phyloP scores from a whole-genome alignment of 2,113 vertebrate species.

The Hippocampus abdominalis region DNA sequence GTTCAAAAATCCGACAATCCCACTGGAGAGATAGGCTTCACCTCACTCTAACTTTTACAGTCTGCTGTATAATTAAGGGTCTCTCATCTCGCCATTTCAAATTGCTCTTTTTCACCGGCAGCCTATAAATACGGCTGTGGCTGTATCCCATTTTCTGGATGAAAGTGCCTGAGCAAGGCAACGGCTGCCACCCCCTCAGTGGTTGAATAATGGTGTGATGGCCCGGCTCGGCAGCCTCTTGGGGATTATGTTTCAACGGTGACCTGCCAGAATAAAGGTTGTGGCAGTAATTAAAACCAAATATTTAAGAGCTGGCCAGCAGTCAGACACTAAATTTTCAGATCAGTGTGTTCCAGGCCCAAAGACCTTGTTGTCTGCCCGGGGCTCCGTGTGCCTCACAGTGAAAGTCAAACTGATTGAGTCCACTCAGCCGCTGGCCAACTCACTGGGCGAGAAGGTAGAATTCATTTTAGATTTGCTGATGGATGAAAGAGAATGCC shows the following conservation, averaged over 20 bases:
- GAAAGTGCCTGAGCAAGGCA: conserved; percentile 46
- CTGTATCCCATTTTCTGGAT: conserved; percentile 60
- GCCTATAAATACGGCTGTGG: conserved; percentile 47
- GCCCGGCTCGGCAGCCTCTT: conserved; percentile 51
- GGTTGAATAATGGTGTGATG: conserved; percentile 57
- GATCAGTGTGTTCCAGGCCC: conserved; percentile 63
- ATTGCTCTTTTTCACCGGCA: conserved; percentile 56
- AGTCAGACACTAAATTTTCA: conserved; percentile 63
- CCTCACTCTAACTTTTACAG: conserved; percentile 38
- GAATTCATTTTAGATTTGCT: conserved; percentile 41
- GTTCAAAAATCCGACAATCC: conserved; percentile 56
- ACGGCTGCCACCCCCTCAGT: conserved; percentile 52
- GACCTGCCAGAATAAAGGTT: conserved; percentile 75
- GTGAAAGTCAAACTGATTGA: conserved; percentile 68
- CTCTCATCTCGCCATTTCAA: conserved; percentile 59
- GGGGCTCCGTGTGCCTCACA: conserved; percentile 48
- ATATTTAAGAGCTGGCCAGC: conserved; percentile 71
- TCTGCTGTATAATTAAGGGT: conserved; percentile 62
- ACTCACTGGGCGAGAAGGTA: conserved; percentile 47
- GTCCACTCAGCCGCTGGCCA: conserved; percentile 56
- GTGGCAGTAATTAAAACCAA: conserved; percentile 78
- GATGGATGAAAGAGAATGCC: conserved; percentile 41
- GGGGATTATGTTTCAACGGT: conserved; percentile 71
- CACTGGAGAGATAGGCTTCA: conserved; percentile 56
- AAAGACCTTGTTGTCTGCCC: conserved; percentile 59